Evolutionary conservation across 2,888 invertebrate genomes (phyloP).

Genomic region (Muscina levida): DNA sequence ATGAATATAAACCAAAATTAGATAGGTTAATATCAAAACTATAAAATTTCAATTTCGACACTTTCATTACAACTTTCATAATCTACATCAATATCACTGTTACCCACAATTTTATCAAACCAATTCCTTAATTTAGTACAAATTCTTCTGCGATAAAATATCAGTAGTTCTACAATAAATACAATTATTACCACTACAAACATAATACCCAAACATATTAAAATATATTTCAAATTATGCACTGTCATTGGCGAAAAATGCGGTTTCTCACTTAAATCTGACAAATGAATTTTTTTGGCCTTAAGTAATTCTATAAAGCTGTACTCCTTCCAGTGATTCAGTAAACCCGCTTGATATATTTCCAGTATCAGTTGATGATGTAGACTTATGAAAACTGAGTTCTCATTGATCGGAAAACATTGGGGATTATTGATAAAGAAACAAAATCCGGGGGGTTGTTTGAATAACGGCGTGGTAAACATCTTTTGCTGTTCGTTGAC

Average conservation of each 20-base stretch:
- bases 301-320: slow-evolving; percentile 71
- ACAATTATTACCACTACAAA: slow-evolving; percentile 62
- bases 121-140: background rate
- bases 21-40: no score
- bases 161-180: slow-evolving; percentile 67
- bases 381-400: slow-evolving; percentile 71
- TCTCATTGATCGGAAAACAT: slow-evolving; percentile 73
- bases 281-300: slow-evolving; percentile 68
- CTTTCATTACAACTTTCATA: no score
- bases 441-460: slow-evolving; percentile 71
- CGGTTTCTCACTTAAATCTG: slow-evolving; percentile 68
- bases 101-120: no score
- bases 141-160: slow-evolving; percentile 43
- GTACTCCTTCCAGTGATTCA: slow-evolving; percentile 67
- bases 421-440: slow-evolving; percentile 72
- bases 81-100: no score
- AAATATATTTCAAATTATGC: slow-evolving; percentile 72
- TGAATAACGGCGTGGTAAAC: slow-evolving; percentile 73
- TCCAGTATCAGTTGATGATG: slow-evolving; percentile 71
- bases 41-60: no score
- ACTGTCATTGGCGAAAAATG: slow-evolving; percentile 71
- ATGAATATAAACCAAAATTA: no score
- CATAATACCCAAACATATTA: slow-evolving; percentile 71
- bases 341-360: slow-evolving; percentile 69
- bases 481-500: slow-evolving; percentile 73